Evolutionary conservation across 2,888 invertebrate genomes (phyloP).

Genomic region (Cheilosia grossa): DNA sequence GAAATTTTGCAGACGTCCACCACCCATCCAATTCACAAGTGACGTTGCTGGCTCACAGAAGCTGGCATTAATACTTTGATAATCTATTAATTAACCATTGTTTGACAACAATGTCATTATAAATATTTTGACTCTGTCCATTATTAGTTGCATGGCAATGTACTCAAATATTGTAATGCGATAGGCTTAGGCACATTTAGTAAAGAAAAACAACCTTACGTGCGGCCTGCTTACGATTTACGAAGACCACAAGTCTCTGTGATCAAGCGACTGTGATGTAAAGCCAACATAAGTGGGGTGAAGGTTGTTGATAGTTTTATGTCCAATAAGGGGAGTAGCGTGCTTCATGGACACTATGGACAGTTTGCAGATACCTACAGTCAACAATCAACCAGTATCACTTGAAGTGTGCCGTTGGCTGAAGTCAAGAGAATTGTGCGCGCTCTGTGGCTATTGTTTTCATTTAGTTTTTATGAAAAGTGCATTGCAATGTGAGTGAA

Average conservation of each 20-base stretch:
- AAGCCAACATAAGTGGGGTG: slow-evolving; percentile 65
- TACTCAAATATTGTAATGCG: slow-evolving; percentile 22
- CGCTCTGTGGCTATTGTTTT: slow-evolving; percentile 5
- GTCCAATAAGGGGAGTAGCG: slow-evolving; percentile 35
- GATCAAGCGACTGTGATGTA: slow-evolving; percentile 21
- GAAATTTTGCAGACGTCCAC: slow-evolving; percentile 22
- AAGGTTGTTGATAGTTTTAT: slow-evolving; percentile 64
- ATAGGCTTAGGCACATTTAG: not conserved
- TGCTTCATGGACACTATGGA: slow-evolving; percentile 18
- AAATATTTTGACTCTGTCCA: slow-evolving; percentile 7
- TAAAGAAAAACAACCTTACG: slow-evolving; percentile 37
- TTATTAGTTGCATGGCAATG: not conserved
- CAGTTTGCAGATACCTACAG: slow-evolving; percentile 39
- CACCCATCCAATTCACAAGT: not conserved
- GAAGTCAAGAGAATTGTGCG: slow-evolving; percentile 9
- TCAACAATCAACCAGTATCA: slow-evolving; percentile 52
- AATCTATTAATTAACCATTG: not conserved
- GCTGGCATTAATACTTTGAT: not conserved
- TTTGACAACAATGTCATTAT: slow-evolving; percentile 26
- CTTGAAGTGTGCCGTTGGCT: slow-evolving; percentile 25
- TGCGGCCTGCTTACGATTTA: slow-evolving; percentile 42
- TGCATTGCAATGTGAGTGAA: slow-evolving; percentile 22
- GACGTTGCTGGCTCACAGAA: not conserved
- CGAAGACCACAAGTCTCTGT: slow-evolving; percentile 53
- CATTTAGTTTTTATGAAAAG: not conserved